phyloP scores from a whole-genome alignment of 2,888 invertebrate species.

The Syritta pipiens region DNA sequence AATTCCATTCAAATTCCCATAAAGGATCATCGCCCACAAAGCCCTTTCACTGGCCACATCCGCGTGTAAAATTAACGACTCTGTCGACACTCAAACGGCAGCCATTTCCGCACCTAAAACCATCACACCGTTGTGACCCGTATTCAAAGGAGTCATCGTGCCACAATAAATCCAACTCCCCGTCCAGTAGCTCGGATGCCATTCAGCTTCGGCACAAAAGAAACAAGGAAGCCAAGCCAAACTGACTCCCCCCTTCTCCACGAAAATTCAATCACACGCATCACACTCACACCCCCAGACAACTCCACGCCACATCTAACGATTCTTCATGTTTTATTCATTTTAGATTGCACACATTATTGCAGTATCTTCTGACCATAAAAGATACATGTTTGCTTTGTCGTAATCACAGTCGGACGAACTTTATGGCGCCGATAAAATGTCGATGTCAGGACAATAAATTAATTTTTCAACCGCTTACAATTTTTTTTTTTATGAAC shows the following conservation, averaged over 20 bases:
- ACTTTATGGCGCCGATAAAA: slow-evolving; percentile 48
- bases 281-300: not conserved
- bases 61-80: too few species aligned
- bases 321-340: slow-evolving; percentile 51
- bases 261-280: not conserved
- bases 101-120: too few species aligned
- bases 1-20: too few species aligned
- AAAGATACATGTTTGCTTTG: not conserved
- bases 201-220: not conserved
- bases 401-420: not conserved
- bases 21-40: too few species aligned
- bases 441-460: slow-evolving; percentile 31
- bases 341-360: slow-evolving; percentile 46
- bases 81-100: too few species aligned
- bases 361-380: slow-evolving; percentile 29
- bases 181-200: slow-evolving; percentile 4
- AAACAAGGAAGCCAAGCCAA: slow-evolving; percentile 19
- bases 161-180: too few species aligned
- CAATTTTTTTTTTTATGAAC: not conserved
- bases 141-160: not conserved
- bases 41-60: too few species aligned
- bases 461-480: slow-evolving; percentile 24
- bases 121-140: too few species aligned
- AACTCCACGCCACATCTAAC: not conserved
- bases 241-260: too few species aligned